phyloP scores from a whole-genome alignment of 2,113 vertebrate species.

The Xiphophorus couchianus region DNA sequence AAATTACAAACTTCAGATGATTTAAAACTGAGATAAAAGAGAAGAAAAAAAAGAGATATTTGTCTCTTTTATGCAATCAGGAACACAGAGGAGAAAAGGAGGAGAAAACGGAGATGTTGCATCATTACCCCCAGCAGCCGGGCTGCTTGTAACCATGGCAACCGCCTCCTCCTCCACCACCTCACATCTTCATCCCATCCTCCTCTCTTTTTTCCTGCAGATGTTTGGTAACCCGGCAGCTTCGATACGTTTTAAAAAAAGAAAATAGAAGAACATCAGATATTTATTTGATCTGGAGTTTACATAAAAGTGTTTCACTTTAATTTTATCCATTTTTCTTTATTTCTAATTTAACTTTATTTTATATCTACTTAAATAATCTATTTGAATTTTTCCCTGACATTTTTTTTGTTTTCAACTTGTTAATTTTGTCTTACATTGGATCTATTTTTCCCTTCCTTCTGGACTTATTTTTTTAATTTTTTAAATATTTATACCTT shows the following conservation, averaged over 20 bases:
- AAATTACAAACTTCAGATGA: constrained; percentile 24
- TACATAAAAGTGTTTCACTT: too few relatives aligned
- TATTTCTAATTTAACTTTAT: too few relatives aligned
- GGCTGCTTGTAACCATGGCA: constrained; percentile 68
- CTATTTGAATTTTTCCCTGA: too few relatives aligned
- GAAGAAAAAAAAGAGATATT: background rate
- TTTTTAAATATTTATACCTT: too few relatives aligned
- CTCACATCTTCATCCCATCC: constrained; percentile 15
- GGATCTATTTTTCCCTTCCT: too few relatives aligned
- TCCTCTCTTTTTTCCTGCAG: constrained; percentile 9
- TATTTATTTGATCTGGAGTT: too few relatives aligned
- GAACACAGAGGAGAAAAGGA: background rate
- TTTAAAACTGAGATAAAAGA: background rate
- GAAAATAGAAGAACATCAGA: too few relatives aligned
- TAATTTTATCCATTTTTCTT: too few relatives aligned
- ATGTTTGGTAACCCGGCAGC: constrained; percentile 27
- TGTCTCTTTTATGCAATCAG: constrained; percentile 4
- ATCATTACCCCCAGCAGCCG: constrained; percentile 54
- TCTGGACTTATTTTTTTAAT: too few relatives aligned
- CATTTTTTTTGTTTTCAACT: too few relatives aligned
- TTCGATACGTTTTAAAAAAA: background rate
- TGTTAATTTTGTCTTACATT: too few relatives aligned
- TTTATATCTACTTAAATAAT: too few relatives aligned
- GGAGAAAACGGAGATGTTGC: constrained; percentile 36
- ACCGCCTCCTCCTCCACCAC: constrained; percentile 29